These are phyloP conservation scores for Acheta domesticus DNA, from an alignment of 2,888 invertebrate genomes.

Conservation along the genomic window DNA sequence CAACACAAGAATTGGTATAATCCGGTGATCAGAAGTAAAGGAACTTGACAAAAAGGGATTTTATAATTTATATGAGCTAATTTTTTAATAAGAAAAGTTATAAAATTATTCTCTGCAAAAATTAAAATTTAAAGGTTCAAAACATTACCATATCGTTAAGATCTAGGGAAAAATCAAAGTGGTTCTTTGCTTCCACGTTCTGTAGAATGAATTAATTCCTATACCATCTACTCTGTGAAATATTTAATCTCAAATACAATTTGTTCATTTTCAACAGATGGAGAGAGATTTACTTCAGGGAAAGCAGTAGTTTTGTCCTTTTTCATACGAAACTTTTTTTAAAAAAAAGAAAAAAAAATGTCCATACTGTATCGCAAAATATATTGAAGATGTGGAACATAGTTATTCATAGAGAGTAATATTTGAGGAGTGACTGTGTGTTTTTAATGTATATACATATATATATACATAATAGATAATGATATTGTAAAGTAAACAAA, in stretches of 20 bases:
- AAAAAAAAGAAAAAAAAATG: neutral
- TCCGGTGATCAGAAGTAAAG: conserved; percentile 18
- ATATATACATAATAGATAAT: neutral
- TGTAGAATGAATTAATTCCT: neutral
- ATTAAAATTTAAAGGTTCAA: conserved; percentile 28
- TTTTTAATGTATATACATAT: neutral
- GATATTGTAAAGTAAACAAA: conserved; percentile 8
- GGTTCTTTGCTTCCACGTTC: conserved; percentile 25
- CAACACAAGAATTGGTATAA: neutral
- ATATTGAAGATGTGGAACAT: neutral
- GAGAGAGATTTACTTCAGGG: neutral
- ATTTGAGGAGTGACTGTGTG: neutral
- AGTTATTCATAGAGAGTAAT: neutral
- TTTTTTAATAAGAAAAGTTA: conserved; percentile 21
- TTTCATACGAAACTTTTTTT: neutral
- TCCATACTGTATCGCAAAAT: neutral
- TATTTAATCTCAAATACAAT: neutral
- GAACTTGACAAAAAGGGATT: neutral
- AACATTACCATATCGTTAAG: conserved; percentile 32
- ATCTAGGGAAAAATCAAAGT: neutral
- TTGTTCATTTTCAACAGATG: neutral
- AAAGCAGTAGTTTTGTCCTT: neutral
- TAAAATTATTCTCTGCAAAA: conserved; percentile 21
- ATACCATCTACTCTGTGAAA: neutral
- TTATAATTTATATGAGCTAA: conserved; percentile 27